phyloP scores from a whole-genome alignment of 2,888 invertebrate species.

The Eupithecia inturbata region DNA sequence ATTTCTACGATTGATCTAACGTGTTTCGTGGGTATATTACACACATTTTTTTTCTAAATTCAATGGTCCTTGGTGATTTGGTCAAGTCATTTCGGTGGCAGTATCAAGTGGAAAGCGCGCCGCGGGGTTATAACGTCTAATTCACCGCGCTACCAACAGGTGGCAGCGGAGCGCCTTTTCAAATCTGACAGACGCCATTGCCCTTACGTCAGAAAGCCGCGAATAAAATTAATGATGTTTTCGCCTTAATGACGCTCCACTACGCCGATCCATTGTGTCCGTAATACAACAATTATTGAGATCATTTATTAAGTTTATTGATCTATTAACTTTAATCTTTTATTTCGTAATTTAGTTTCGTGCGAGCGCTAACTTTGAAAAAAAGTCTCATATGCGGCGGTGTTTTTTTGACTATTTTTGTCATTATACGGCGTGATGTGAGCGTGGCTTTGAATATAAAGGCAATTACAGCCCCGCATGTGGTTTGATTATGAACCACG shows the following conservation, averaged over 20 bases:
- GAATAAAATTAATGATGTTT: slow-evolving; percentile 84
- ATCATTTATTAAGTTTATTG: slow-evolving; percentile 85
- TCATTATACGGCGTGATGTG: slow-evolving; percentile 84
- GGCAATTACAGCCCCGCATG: slow-evolving; percentile 84
- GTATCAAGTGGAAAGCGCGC: slow-evolving; percentile 76
- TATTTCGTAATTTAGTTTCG: slow-evolving; percentile 83
- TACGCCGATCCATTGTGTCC: slow-evolving; percentile 83
- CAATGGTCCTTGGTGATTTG: slow-evolving; percentile 58
- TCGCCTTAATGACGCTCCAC: slow-evolving; percentile 83
- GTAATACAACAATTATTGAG: slow-evolving; percentile 85
- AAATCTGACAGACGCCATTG: slow-evolving; percentile 84
- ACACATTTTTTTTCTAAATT: slow-evolving; percentile 46
- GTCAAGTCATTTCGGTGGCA: slow-evolving; percentile 80
- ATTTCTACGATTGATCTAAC: slow-evolving; percentile 22
- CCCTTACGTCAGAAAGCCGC: slow-evolving; percentile 82
- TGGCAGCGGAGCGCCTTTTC: slow-evolving; percentile 80
- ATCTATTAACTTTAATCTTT: slow-evolving; percentile 84
- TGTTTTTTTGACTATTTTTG: slow-evolving; percentile 84
- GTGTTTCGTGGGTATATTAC: slow-evolving; percentile 22
- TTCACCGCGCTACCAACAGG: slow-evolving; percentile 83
- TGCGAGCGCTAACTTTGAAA: slow-evolving; percentile 79
- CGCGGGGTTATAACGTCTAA: slow-evolving; percentile 79
- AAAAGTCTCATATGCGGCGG: slow-evolving; percentile 82
- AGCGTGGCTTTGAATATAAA: slow-evolving; percentile 82
- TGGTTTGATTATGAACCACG: slow-evolving; percentile 82